Conservation (phyloP, 2,888 invertebrate species). For the Drosophila yooni region DNA sequence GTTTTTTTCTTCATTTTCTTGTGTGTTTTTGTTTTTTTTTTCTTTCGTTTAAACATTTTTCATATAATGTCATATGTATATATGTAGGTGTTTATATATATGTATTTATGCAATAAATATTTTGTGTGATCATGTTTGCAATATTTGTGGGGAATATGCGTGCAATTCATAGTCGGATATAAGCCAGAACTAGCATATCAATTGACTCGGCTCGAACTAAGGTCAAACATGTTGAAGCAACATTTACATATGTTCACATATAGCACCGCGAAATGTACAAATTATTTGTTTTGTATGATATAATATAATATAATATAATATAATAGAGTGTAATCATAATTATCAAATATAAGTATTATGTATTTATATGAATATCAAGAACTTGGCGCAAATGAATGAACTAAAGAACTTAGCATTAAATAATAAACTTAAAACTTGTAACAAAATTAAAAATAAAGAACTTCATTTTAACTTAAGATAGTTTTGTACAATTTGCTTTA, state of each 20-base stretch:
- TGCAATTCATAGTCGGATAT: constrained; percentile 55
- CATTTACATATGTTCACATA: constrained; percentile 68
- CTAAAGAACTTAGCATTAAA: constrained; percentile 60
- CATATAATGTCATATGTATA: constrained; percentile 66
- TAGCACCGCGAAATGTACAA: constrained; percentile 80
- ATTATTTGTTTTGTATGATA: constrained; percentile 42
- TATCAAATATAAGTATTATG: constrained; percentile 15
- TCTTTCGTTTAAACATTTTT: constrained; percentile 61
- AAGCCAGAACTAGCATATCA: constrained; percentile 53
- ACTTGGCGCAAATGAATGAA: constrained; percentile 37
- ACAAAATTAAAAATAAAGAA: constrained; percentile 63
- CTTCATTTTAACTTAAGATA: constrained; percentile 59
- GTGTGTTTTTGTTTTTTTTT: constrained; percentile 33
- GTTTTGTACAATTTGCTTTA: constrained; percentile 74
- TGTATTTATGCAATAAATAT: constrained; percentile 70
- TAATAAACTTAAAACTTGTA: constrained; percentile 61
- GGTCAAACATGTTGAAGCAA: constrained; percentile 39
- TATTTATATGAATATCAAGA: constrained; percentile 20
- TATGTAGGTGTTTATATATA: constrained; percentile 30
- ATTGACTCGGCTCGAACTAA: constrained; percentile 56
- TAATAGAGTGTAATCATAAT: constrained; percentile 33
- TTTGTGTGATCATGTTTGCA: constrained; percentile 31
- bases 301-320: constrained; percentile 3
- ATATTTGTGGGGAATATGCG: constrained; percentile 53
- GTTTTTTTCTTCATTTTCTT: constrained; percentile 34